Conservation (phyloP, 2,888 invertebrate genomes). For the Alentia gelatinosa region DNA sequence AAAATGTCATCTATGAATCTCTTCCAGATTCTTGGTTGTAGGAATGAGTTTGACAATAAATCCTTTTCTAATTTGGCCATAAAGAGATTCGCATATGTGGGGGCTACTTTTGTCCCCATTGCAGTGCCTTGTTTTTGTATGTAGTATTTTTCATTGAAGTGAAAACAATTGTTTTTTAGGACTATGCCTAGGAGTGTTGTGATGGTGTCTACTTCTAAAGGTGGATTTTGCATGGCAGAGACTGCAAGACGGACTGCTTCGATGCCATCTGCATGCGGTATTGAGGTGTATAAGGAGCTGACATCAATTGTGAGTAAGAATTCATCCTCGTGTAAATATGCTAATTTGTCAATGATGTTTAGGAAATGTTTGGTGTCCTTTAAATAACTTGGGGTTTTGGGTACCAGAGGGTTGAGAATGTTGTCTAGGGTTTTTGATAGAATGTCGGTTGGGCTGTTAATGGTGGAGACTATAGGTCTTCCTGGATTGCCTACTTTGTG, state of each 20-base stretch:
- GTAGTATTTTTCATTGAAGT: not conserved
- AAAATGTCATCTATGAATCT: not conserved
- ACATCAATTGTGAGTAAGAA: constrained; percentile 15
- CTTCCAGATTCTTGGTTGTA: not conserved
- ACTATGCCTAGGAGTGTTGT: not conserved
- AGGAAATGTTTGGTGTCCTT: constrained; percentile 20
- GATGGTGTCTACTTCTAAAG: not conserved
- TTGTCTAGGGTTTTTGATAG: not conserved
- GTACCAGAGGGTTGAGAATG: not conserved
- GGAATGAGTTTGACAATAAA: not conserved
- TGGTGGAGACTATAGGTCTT: not conserved
- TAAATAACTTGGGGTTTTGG: not conserved
- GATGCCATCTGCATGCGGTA: constrained; percentile 11
- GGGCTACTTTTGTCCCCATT: not conserved
- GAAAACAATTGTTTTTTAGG: not conserved
- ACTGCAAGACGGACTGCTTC: not conserved
- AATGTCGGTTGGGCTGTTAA: not conserved
- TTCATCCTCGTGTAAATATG: not conserved
- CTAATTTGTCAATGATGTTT: not conserved
- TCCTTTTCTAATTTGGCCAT: not conserved
- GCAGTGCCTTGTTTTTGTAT: not conserved
- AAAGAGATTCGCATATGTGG: not conserved
- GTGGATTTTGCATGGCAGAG: not conserved
- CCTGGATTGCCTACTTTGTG: not conserved
- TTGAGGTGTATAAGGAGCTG: not conserved